Evolutionary conservation across 2,113 vertebrate species (phyloP).

Genomic region (Tupaia chinensis): DNA sequence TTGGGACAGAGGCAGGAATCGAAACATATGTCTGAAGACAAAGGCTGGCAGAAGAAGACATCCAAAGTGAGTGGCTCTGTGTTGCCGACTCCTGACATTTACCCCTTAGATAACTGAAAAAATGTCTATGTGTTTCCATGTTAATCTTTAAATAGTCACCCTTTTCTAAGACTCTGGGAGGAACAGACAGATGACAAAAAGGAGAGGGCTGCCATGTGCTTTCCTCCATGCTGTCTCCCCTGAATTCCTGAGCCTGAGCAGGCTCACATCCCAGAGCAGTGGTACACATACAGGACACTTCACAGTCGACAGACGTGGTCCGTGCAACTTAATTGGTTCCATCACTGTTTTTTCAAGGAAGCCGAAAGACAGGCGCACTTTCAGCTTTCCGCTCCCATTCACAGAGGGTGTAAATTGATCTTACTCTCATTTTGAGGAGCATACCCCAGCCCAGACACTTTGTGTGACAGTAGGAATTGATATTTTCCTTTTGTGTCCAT

Average conservation of each 20-base stretch:
- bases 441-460: fast-evolving
- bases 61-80: background rate
- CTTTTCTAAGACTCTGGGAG: background rate
- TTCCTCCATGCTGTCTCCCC: fast-evolving
- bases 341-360: conserved; percentile 11
- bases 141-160: background rate
- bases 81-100: fast-evolving
- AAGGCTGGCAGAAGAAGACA: background rate
- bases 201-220: fast-evolving
- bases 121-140: background rate
- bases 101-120: background rate
- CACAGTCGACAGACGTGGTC: background rate
- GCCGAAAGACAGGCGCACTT: conserved; percentile 25
- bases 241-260: background rate
- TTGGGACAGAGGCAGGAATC: background rate
- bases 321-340: background rate
- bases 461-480: background rate
- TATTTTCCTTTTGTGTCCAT: background rate
- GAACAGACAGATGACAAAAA: background rate
- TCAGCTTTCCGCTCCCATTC: background rate
- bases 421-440: background rate
- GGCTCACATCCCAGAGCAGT: background rate
- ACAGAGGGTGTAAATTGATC: background rate
- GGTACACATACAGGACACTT: background rate
- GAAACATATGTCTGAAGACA: no score